phyloP scores from a whole-genome alignment of 2,888 invertebrate species.

The Eumacrocentrus americanus region DNA sequence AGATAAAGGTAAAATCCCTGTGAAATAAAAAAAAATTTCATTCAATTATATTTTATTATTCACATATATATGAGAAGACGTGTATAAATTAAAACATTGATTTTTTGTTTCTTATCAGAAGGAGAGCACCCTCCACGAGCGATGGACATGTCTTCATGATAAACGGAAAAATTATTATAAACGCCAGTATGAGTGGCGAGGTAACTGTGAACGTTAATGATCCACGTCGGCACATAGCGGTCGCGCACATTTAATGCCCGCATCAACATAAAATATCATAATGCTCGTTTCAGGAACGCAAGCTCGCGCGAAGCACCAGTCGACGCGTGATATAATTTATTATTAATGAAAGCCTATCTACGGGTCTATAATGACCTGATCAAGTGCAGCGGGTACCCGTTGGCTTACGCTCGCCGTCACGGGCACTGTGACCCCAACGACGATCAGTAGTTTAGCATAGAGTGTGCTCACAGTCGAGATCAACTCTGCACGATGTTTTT shows the following conservation, averaged over 20 bases:
- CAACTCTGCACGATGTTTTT: constrained; percentile 47
- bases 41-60: background rate
- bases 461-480: constrained; percentile 64
- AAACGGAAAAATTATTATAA: constrained; percentile 23
- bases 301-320: constrained; percentile 18
- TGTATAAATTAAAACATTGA: too few species aligned
- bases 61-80: background rate
- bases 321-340: constrained; percentile 27
- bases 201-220: constrained; percentile 31
- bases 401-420: constrained; percentile 84
- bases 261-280: constrained; percentile 35
- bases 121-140: too few species aligned
- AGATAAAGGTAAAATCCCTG: constrained; percentile 85
- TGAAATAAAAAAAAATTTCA: background rate
- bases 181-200: constrained; percentile 16
- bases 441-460: constrained; percentile 84
- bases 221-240: constrained; percentile 32
- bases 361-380: constrained; percentile 65
- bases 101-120: too few species aligned
- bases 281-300: constrained; percentile 18
- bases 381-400: constrained; percentile 76
- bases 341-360: constrained; percentile 23
- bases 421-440: constrained; percentile 77
- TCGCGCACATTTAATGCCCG: constrained; percentile 19
- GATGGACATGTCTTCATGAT: background rate